Evolutionary conservation across 2,797 vertebrate genomes (phyloP), one percentile per base, ranked within the genome.

Genomic region (Poecilia velifera): DNA sequence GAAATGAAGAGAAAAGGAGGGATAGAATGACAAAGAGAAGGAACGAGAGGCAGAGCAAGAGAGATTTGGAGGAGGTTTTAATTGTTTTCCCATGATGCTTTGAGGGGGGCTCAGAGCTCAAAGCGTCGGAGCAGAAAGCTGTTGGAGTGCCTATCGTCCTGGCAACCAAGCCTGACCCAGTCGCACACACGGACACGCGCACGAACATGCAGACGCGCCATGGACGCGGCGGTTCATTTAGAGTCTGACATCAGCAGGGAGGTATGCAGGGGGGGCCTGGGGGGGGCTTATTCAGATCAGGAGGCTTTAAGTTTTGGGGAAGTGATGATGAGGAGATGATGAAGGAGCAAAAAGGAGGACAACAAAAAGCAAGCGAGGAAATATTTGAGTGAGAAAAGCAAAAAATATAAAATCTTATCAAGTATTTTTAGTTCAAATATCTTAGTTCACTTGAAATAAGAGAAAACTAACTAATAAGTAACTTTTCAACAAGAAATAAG

Each of bases 71-170:
- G 94, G 93, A 94, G 96, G 96, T 97, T 97, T 97, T 97, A 97
- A 98, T 99, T 98, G 97, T 98, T 98, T 97, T 97, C 97, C 97
- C 98, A 98, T 97, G 96, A 97, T 97, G 97, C 97, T 98, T 98
- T 97, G 95, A 95, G 97, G 94, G 96, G 95, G 94, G 96, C 96
- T 96, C 94, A 94, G 95, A 96, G 96, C 97, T 97, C 96, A 97
- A 95, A 91, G 96, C 96, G 93, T 89, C 97, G 93, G 96, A 97
- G 97, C 97, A 97, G 97, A 98, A 98, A 97, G 97, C 96, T 96
- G 96, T 97, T 97, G 97, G 96, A 96, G 95, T 94, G 95, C 94
- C 89, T 90, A 97, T 96, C 96, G 96, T 97, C 92, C 96, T 96
- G 96, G 97, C 97, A 98, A 98, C 97, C 91, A 90, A 84, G 95